These are phyloP conservation scores for Corythornis vintsioides DNA, from an alignment of 2,113 vertebrate genomes.

Conservation along the genomic window DNA sequence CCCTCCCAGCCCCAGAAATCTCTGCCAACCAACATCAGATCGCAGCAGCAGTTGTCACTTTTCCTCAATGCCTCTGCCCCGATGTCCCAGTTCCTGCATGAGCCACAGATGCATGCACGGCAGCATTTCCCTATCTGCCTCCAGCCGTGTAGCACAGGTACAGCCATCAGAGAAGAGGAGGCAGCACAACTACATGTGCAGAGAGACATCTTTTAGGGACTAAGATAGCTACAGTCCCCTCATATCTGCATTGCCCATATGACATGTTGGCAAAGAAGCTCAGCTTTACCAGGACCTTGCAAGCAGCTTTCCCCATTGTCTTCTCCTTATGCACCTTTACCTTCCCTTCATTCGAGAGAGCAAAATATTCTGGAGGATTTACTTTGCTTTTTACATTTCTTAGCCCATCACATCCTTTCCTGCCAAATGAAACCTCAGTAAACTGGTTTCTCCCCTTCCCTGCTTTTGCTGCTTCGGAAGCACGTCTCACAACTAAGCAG, in stretches of 20 bases:
- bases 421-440: neutral
- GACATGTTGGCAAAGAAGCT: neutral
- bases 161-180: neutral
- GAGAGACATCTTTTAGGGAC: neutral
- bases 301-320: neutral
- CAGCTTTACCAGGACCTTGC: neutral
- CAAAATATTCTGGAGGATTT: neutral
- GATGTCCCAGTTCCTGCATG: neutral
- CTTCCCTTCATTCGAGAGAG: neutral
- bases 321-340: neutral
- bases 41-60: neutral
- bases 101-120: rapidly evolving
- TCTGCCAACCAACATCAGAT: neutral
- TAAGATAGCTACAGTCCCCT: neutral
- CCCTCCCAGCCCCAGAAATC: neutral
- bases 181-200: neutral
- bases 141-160: rapidly evolving
- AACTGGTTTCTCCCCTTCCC: neutral
- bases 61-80: neutral
- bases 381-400: neutral
- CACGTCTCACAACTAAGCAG: rapidly evolving
- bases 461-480: neutral
- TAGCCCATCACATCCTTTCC: neutral
- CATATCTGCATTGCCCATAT: rapidly evolving
- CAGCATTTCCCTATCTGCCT: neutral